Conservation (phyloP, 2,888 invertebrate species). For the Hirtodrosophila histrioides region DNA sequence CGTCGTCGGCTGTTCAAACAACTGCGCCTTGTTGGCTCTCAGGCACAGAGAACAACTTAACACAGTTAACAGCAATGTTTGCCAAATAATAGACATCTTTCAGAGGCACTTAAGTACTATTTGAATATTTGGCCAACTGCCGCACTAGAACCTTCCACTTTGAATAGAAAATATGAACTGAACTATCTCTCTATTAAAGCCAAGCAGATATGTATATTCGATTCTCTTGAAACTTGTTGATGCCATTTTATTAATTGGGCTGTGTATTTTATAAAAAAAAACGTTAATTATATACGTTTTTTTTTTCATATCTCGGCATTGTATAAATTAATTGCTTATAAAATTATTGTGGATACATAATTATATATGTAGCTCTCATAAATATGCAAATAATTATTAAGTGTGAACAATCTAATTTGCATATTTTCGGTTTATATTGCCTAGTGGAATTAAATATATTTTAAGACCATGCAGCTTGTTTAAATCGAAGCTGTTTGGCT, state of each 20-base stretch:
- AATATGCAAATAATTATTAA: conserved; percentile 72
- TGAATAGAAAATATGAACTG: conserved; percentile 40
- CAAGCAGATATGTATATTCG: conserved; percentile 19
- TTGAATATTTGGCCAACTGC: conserved; percentile 3
- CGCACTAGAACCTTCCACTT: conserved; percentile 35
- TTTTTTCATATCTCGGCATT: conserved; percentile 19
- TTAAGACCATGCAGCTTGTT: neutral
- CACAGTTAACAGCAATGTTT: conserved; percentile 28
- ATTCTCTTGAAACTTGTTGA: conserved; percentile 20
- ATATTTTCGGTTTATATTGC: conserved; percentile 35
- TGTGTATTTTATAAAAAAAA: conserved; percentile 14
- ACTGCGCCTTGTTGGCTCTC: conserved; percentile 35
- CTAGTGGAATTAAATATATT: conserved; percentile 9
- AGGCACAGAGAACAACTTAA: conserved; percentile 12
- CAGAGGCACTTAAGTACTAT: conserved; percentile 43
- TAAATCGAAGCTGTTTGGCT: no score
- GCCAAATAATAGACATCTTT: conserved; percentile 34
- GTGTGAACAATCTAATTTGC: conserved; percentile 68
- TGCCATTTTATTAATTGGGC: conserved; percentile 13
- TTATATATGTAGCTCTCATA: conserved; percentile 47
- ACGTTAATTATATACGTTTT: conserved; percentile 29
- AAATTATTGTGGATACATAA: conserved; percentile 36
- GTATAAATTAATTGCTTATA: conserved; percentile 36
- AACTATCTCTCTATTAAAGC: conserved; percentile 26
- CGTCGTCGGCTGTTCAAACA: conserved; percentile 63